Conservation (phyloP, 2,797 vertebrate genomes). For the Falco concolor region DNA sequence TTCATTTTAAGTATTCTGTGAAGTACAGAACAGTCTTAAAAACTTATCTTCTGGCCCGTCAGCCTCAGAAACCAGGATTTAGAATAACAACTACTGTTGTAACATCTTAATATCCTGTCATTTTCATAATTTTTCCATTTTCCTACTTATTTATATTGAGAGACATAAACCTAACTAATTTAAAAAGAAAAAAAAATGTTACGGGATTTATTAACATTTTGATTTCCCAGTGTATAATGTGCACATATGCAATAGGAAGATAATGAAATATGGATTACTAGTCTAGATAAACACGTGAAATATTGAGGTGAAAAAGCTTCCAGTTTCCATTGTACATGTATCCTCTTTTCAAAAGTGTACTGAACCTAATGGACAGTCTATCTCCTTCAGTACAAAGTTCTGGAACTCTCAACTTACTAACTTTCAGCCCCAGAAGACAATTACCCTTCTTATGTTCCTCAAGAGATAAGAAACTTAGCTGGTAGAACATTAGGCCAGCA, state of each 20-base stretch:
- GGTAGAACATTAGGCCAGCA: not conserved
- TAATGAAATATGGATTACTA: not conserved
- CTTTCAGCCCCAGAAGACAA: not conserved
- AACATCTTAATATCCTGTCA: not conserved
- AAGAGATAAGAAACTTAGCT: not conserved
- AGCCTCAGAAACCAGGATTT: not conserved
- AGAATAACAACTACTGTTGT: not conserved
- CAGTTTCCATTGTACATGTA: not conserved
- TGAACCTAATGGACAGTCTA: not conserved
- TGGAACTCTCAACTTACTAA: not conserved
- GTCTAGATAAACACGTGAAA: not conserved
- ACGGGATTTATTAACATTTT: not conserved
- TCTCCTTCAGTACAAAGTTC: not conserved
- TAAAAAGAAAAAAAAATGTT: not conserved
- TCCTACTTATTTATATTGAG: not conserved
- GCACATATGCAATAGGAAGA: not conserved
- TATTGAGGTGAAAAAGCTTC: not conserved
- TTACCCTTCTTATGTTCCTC: not conserved
- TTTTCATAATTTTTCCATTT: not conserved
- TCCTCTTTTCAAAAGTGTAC: not conserved
- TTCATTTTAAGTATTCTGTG: not conserved
- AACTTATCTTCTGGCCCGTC: not conserved
- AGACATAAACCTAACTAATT: not conserved
- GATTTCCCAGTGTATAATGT: not conserved
- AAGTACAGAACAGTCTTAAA: not conserved